These are phyloP conservation scores for Chlamydotis undulata DNA, from an alignment of 2,113 vertebrate genomes.

Conservation along the genomic window DNA sequence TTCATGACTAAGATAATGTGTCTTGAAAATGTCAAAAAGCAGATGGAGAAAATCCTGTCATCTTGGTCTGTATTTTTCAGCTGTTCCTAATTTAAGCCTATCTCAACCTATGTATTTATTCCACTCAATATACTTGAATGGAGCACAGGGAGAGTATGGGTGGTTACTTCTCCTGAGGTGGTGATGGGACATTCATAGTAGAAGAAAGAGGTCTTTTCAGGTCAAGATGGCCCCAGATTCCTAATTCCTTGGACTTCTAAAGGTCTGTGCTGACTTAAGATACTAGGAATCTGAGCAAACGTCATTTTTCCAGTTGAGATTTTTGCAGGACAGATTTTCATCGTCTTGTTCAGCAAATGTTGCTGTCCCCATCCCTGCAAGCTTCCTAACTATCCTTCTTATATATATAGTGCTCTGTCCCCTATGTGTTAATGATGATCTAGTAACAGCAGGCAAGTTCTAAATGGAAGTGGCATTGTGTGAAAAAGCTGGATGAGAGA, in stretches of 20 bases:
- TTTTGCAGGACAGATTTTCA: conserved; percentile 15
- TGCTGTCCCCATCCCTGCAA: not conserved
- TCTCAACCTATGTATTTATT: not conserved
- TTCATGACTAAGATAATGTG: not conserved
- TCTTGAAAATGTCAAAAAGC: conserved; percentile 6
- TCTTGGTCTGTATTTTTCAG: not conserved
- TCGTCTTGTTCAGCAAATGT: not conserved
- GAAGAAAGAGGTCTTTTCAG: not conserved
- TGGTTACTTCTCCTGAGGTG: not conserved
- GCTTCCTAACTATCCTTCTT: not conserved
- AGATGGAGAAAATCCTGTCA: not conserved
- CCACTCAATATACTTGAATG: not conserved
- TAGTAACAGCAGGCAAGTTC: not conserved
- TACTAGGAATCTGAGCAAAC: not conserved
- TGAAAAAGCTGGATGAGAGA: not conserved
- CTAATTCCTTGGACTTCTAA: not conserved
- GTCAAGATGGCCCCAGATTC: not conserved
- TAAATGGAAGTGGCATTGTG: not conserved
- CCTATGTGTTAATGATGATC: not conserved
- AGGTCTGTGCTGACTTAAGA: not conserved
- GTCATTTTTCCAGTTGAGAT: not conserved
- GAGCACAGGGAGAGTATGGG: not conserved
- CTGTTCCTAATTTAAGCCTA: not conserved
- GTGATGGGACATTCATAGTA: not conserved
- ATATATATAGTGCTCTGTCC: not conserved